A percentile compares a stretch with the other conserved stretches of the same genome.
Evolutionary conservation across 2,113 vertebrate genomes (phyloP).

Genomic region (Cinclus cinclus): DNA sequence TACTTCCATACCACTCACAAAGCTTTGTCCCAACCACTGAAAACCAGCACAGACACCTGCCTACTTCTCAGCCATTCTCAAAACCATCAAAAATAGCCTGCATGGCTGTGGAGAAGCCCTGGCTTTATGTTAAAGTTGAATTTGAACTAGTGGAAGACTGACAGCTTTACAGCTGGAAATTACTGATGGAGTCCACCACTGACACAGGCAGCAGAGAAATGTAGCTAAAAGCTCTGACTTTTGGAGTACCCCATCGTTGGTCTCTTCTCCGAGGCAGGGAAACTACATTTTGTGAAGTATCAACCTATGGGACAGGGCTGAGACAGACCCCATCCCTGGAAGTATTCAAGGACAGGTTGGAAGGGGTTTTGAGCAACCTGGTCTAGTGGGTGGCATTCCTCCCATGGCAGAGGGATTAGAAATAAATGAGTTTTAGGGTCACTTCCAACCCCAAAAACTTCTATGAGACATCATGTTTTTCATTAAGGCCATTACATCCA

Average conservation of each 20-base stretch:
- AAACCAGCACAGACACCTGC: neutral
- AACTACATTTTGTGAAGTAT: neutral
- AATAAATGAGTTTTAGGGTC: neutral
- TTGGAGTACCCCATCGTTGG: neutral
- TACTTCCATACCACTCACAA: neutral
- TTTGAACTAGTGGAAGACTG: neutral
- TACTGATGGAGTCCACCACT: neutral
- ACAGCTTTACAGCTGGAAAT: neutral
- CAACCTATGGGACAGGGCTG: neutral
- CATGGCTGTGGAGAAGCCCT: neutral
- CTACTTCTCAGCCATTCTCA: neutral
- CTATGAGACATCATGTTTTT: neutral
- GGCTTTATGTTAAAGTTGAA: neutral
- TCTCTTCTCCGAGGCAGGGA: neutral
- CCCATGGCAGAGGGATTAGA: neutral
- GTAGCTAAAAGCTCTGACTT: neutral
- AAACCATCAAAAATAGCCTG: constrained; percentile 13
- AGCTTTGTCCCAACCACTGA: neutral
- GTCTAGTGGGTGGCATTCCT: neutral
- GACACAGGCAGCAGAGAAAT: neutral
- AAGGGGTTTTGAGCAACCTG: neutral
- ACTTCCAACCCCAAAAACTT: neutral
- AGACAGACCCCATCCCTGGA: neutral
- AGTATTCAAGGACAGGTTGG: neutral
- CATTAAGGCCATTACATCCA: neutral